A percentile compares a stretch with the other conserved stretches of the same genome.
Conservation (phyloP, 2,797 vertebrate genomes). For the Lepidocolaptes lacrymiger region DNA sequence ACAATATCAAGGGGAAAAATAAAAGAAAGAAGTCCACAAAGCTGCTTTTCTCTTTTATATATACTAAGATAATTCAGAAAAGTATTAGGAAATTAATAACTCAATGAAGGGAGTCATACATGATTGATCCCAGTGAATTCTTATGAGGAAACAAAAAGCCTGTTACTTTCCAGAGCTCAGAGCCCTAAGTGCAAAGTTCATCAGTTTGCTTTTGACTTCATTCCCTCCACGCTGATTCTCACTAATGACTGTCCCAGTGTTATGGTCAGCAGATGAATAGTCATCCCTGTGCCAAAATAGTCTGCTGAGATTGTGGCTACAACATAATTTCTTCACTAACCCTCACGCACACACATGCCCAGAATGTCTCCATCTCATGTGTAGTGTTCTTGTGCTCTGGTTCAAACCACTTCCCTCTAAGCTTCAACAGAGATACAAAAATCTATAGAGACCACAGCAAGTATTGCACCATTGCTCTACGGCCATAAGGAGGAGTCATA, state of each 20-base stretch:
- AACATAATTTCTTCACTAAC: neutral
- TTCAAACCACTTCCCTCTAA: neutral
- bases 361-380: neutral
- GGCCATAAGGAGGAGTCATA: neutral
- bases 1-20: neutral
- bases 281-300: neutral
- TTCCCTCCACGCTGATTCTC: neutral
- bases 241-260: neutral
- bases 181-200: constrained; percentile 47
- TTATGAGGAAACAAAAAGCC: constrained; percentile 29
- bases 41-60: neutral
- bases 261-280: neutral
- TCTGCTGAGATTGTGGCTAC: neutral
- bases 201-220: neutral
- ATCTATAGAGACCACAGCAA: neutral
- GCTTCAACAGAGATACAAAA: neutral
- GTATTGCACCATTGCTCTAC: neutral
- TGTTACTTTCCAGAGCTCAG: neutral
- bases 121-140: neutral
- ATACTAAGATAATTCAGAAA: constrained; percentile 36
- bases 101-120: neutral
- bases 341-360: neutral
- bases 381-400: neutral
- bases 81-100: constrained; percentile 27
- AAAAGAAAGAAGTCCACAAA: neutral